Evolutionary conservation across 2,888 invertebrate species (phyloP), one percentile per base, ranked within the genome.

Genomic region (Drosophila lutescens): DNA sequence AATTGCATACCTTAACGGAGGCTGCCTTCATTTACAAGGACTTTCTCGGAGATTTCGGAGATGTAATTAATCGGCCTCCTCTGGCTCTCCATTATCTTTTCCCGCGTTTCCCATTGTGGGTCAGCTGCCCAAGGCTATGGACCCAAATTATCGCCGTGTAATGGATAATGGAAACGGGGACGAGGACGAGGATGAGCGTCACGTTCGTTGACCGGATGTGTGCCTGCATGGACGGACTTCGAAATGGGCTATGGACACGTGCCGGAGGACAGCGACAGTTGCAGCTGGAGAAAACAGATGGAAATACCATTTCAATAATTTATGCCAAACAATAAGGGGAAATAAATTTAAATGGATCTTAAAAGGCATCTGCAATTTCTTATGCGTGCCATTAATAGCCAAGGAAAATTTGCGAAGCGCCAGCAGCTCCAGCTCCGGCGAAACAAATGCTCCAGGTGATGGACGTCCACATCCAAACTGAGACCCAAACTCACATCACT

Each of bases 171-270:
- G 41, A 34, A 63, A 12, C 2, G 46, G 12, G 40, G 17, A 20
- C 17, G 38, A 12, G 12, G 34, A 12, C 5, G 3, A 20, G 20
- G 20, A 2, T 20, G 36, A 7, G 40, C 30, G 6, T 17, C 71
- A 76, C 76, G 79, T 72, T 69, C 74, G 75, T 70, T 74, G 72
- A 74, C 80, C 83, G 83, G 83, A 86, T 74, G 74, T 74, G 57
- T 77, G 82, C 58, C 62, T 62, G 63, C 71, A 69, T 76, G 62
- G 70, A 50, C 60, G 55, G 54, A 54, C 53, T 62, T 62, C 46
- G 30, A 59, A 73, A 44, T 47, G 50, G 56, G 15, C 40, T 41
- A 47, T 50, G 56, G 51, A 34, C 68, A 67, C 57, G 46, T 30
- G 65, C 51, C 61, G 68, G 55, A 55, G 61, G 62, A 72, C 67